phyloP scores from a whole-genome alignment of 2,113 vertebrate genomes.

The Hemiprocne comata region DNA sequence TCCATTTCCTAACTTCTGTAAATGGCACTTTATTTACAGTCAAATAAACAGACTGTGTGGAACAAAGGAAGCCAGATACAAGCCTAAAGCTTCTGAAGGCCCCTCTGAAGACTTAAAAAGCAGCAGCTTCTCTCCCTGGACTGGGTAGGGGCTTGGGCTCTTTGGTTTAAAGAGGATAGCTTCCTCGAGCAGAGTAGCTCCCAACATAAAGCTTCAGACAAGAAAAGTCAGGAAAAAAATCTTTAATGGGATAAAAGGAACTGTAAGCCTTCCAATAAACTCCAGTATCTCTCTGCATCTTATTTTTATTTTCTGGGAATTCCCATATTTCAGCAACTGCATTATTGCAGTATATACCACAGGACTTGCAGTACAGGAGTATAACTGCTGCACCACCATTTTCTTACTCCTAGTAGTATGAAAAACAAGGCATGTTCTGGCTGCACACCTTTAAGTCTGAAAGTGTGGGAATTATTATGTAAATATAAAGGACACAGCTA shows the following conservation, averaged over 20 bases:
- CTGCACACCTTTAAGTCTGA: conserved; percentile 8
- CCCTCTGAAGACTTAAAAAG: not conserved
- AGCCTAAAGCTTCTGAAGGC: not conserved
- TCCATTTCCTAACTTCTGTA: not conserved
- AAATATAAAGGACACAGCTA: conserved; percentile 15
- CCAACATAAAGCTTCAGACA: not conserved
- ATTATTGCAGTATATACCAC: not conserved
- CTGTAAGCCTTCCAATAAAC: not conserved
- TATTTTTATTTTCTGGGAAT: not conserved
- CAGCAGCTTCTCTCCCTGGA: not conserved
- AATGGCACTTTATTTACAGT: conserved; percentile 38
- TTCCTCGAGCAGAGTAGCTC: not conserved
- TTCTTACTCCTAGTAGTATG: not conserved
- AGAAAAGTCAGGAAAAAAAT: not conserved
- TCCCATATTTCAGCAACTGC: not conserved
- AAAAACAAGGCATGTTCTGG: conserved; percentile 11
- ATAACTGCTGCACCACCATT: not conserved
- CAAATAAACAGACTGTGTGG: not conserved
- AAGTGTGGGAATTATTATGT: not conserved
- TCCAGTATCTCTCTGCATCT: not conserved
- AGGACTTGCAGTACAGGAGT: not conserved
- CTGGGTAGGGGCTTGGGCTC: not conserved
- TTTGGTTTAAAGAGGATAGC: not conserved
- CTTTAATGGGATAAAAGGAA: not conserved
- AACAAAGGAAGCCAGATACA: conserved; percentile 36